A percentile compares a stretch with the other conserved stretches of the same genome.
Evolutionary conservation across 2,797 vertebrate species (phyloP).

Genomic region (Gallinago nigripennis): DNA sequence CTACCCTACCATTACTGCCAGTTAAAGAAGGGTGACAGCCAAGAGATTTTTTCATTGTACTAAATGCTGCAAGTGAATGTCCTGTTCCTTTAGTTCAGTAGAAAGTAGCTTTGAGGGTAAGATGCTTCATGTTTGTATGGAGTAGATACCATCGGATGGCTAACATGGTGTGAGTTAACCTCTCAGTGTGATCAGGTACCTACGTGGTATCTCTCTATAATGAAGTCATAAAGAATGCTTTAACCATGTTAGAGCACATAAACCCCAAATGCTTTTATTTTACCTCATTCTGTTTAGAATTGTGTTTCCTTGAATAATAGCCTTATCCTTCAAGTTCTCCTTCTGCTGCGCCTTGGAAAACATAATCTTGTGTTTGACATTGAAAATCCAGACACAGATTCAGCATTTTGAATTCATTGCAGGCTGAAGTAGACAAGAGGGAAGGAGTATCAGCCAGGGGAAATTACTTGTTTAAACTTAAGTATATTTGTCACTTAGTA

Average conservation of each 20-base stretch:
- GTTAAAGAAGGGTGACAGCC: not conserved
- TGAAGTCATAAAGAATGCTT: not conserved
- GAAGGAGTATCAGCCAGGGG: constrained; percentile 4
- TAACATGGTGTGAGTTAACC: not conserved
- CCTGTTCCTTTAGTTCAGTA: not conserved
- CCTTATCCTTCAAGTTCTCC: constrained; percentile 20
- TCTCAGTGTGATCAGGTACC: not conserved
- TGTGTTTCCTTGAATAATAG: constrained; percentile 10
- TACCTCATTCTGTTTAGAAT: not conserved
- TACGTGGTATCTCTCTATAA: not conserved
- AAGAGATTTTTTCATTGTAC: not conserved
- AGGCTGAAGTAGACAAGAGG: constrained; percentile 4
- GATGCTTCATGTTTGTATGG: not conserved
- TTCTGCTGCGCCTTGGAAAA: constrained; percentile 18
- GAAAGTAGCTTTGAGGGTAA: not conserved
- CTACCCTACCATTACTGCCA: not conserved
- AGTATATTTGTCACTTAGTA: constrained; percentile 56
- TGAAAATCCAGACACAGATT: constrained; percentile 37
- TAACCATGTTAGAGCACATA: not conserved
- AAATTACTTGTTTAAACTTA: constrained; percentile 45
- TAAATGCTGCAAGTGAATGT: not conserved
- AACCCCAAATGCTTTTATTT: not conserved
- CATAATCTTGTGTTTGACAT: constrained; percentile 5
- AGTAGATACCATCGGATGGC: not conserved
- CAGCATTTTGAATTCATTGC: constrained; percentile 30